phyloP scores from a whole-genome alignment of 2,888 invertebrate genomes.

The Biston stratarius region DNA sequence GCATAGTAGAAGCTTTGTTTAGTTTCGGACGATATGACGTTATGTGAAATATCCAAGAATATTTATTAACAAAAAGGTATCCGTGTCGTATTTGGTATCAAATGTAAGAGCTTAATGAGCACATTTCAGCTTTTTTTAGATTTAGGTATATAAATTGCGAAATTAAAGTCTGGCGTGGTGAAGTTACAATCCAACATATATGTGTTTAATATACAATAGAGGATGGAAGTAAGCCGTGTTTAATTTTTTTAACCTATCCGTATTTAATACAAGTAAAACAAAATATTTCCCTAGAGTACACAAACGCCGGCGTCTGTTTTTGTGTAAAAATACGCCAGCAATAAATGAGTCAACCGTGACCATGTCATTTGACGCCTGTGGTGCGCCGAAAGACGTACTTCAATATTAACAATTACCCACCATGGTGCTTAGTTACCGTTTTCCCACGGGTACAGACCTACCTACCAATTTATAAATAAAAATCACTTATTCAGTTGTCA shows the following conservation, averaged over 20 bases:
- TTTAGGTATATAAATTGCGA: too few relatives aligned
- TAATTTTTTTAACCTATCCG: background rate
- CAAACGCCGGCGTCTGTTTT: conserved; percentile 38
- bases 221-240: too few relatives aligned
- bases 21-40: too few relatives aligned
- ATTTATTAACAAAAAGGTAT: too few relatives aligned
- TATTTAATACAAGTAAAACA: conserved; percentile 2
- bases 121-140: too few relatives aligned
- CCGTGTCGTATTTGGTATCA: too few relatives aligned
- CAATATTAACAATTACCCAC: conserved; percentile 64
- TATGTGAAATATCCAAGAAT: too few relatives aligned
- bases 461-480: conserved; percentile 10
- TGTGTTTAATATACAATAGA: too few relatives aligned
- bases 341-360: conserved; percentile 63
- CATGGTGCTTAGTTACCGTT: conserved; percentile 62
- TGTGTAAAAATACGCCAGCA: conserved; percentile 41
- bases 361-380: conserved; percentile 69
- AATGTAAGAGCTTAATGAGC: too few relatives aligned
- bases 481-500: conserved; percentile 12
- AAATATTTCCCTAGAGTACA: conserved; percentile 10
- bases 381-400: conserved; percentile 57
- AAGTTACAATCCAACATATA: too few relatives aligned
- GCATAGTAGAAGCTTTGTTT: too few relatives aligned
- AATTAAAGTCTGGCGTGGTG: too few relatives aligned
- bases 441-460: conserved; percentile 63